phyloP scores from a whole-genome alignment of 2,113 vertebrate genomes.

The Limnothrissa miodon region DNA sequence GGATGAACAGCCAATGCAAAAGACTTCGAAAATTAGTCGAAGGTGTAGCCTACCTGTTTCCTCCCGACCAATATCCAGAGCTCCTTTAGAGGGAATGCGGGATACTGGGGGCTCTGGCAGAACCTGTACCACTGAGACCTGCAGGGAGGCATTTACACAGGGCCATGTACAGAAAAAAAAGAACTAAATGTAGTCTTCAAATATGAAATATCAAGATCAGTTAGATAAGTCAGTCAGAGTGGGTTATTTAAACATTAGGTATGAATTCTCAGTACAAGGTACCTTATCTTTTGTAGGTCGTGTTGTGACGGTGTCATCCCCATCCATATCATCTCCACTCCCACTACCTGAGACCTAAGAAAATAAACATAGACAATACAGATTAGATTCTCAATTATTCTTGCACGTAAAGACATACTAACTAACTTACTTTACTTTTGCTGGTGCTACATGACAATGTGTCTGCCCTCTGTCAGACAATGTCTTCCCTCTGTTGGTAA shows the following conservation, averaged over 20 bases:
- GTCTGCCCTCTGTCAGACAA: no score
- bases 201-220: neutral
- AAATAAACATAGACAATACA: neutral
- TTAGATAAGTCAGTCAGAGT: neutral
- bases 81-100: neutral
- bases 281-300: neutral
- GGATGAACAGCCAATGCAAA: neutral
- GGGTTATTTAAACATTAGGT: neutral
- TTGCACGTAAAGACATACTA: neutral
- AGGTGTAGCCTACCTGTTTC: neutral
- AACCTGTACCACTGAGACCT: neutral
- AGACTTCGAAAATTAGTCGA: neutral
- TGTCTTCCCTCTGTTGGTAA: neutral
- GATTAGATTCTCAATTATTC: neutral
- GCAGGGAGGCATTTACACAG: neutral
- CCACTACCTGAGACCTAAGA: conserved; percentile 81
- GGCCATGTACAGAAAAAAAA: neutral
- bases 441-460: neutral
- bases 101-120: neutral
- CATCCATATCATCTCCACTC: conserved; percentile 66
- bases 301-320: neutral
- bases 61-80: neutral
- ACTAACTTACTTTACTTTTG: neutral
- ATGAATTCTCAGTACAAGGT: no score
- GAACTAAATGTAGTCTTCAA: neutral